Evolutionary conservation across 2,888 invertebrate genomes (phyloP).

Genomic region (Dione juno): DNA sequence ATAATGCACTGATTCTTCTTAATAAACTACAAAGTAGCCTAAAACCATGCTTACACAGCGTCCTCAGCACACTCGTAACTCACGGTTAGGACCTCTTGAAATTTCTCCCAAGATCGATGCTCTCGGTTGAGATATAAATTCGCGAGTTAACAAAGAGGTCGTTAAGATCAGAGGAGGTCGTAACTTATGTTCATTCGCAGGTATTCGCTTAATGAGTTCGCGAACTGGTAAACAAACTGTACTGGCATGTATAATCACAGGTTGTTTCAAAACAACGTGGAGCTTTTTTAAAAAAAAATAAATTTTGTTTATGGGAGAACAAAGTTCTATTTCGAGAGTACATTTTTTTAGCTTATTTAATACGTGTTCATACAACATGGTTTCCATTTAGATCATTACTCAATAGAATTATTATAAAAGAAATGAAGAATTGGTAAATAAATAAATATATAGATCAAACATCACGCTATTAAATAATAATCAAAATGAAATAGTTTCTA

Average conservation of each 20-base stretch:
- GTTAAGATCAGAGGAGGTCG: slow-evolving; percentile 55
- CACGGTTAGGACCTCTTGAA: slow-evolving; percentile 29
- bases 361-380: too few relatives aligned
- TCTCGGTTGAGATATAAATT: slow-evolving; percentile 49
- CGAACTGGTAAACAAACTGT: slow-evolving; percentile 62
- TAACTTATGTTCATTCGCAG: slow-evolving; percentile 67
- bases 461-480: too few relatives aligned
- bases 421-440: too few relatives aligned
- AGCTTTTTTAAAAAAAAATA: background rate
- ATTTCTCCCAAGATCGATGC: slow-evolving; percentile 35
- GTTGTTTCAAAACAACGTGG: slow-evolving; percentile 50
- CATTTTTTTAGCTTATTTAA: too few relatives aligned
- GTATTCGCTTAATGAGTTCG: slow-evolving; percentile 68
- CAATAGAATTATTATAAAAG: too few relatives aligned
- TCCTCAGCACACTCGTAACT: slow-evolving; percentile 16
- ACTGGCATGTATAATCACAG: slow-evolving; percentile 52
- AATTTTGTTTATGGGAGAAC: background rate
- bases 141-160: slow-evolving; percentile 62
- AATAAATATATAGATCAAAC: too few relatives aligned
- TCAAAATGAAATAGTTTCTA: too few relatives aligned
- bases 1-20: background rate
- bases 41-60: background rate
- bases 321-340: background rate
- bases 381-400: too few relatives aligned
- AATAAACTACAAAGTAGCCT: background rate